Evolutionary conservation across 64 coral and sea anemone genomes (phyloP), one percentile per base, ranked within the genome.

Genomic region (Dendronephthya gigantea): DNA sequence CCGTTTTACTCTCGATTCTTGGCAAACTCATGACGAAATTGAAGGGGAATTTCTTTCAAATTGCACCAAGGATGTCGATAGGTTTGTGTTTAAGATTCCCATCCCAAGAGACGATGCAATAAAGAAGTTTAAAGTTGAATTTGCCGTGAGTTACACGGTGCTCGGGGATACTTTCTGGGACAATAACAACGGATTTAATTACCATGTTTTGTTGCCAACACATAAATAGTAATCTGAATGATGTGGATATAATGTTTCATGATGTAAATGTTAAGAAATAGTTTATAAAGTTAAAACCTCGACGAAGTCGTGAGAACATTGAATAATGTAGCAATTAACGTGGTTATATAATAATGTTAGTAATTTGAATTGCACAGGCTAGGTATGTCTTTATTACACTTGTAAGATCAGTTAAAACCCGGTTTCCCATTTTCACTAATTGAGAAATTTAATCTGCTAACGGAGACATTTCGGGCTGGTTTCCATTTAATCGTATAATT

Each of bases 181-280:
- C 37, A 79, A 79, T 35, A 79, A 79, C 37, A 79, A 79, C 37
- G 72, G 72, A 19, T 79, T 79, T 79, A 79, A 79, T 39, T 79
- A 79, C 37, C 72, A 79, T 79, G 72, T 34, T 17, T 39, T 79
- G 15, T 34, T 79, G 16, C 30, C 28, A 7, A 62, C 17, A 23
- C 25, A 19, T n/a, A n/a, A 62, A 62, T 27, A 16, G 50, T 52
- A 62, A 22, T 0, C 19, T 27, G 4, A 6, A 45, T 6, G 11
- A 45, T 45, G 4, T 45, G 41, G 11, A 45, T 45, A 45, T 45
- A 45, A 45, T 45, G 41, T 45, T 45, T 45, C 41, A 45, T 45
- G 41, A 45, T 6, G 4, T 11, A 45, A 45, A 45, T 6, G 58
- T 66, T 8, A 66, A 66, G 22, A 66, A 15, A 30, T 17, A 15